Evolutionary conservation across 2,113 vertebrate species (phyloP).

Genomic region (Hippopotamus amphibius): DNA sequence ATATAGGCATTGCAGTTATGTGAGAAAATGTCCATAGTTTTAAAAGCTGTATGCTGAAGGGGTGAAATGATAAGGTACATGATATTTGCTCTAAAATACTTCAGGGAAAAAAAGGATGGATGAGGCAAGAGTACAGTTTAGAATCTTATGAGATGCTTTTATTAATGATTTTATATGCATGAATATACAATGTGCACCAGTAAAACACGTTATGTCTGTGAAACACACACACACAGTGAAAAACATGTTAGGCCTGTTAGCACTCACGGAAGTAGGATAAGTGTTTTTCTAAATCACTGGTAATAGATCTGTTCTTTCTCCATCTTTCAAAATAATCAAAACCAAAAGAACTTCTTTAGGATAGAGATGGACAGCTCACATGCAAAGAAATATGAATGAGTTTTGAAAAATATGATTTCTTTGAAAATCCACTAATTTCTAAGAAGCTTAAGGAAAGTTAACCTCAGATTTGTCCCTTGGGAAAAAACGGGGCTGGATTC

Average conservation of each 20-base stretch:
- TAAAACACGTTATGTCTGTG: not conserved
- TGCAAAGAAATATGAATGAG: not conserved
- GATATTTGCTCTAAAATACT: not conserved
- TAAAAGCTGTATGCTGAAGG: not conserved
- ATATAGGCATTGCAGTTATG: not conserved
- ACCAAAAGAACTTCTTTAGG: not conserved
- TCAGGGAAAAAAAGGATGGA: not conserved
- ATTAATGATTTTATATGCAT: not conserved
- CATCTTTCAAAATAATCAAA: conserved; percentile 56
- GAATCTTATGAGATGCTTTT: conserved; percentile 8
- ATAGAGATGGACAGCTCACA: not conserved
- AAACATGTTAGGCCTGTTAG: not conserved
- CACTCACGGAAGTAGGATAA: not conserved
- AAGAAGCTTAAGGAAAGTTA: not conserved
- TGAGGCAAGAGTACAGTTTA: not conserved
- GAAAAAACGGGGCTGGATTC: not conserved
- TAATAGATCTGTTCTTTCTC: conserved; percentile 19
- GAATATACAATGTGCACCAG: not conserved
- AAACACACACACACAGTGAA: not conserved
- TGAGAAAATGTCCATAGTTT: not conserved
- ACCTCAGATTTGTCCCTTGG: not conserved
- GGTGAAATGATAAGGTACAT: not conserved
- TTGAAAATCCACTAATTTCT: conserved; percentile 26
- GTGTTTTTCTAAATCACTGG: not conserved
- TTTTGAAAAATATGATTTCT: not conserved